Evolutionary conservation across 2,888 invertebrate species (phyloP).

Genomic region (Cordilura impudica): DNA sequence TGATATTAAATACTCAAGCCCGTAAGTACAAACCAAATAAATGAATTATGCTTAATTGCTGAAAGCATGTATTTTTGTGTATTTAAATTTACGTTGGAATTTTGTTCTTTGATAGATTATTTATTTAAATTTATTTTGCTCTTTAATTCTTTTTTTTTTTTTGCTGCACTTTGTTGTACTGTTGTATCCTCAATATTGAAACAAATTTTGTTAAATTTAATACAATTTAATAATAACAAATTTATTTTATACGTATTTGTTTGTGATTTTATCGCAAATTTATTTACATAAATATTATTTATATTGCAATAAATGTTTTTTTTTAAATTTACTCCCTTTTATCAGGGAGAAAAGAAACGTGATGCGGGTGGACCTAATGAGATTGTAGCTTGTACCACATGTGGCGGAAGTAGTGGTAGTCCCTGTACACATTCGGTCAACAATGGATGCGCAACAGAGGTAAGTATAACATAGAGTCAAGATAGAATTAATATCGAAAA

Average conservation of each 20-base stretch:
- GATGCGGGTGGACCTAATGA: constrained; percentile 89
- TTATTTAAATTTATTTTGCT: constrained; percentile 23
- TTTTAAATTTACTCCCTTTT: constrained; percentile 72
- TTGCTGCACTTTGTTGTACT: constrained; percentile 44
- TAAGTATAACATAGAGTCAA: constrained; percentile 75
- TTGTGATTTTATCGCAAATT: constrained; percentile 46
- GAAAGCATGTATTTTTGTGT: not conserved
- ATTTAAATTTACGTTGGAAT: constrained; percentile 7
- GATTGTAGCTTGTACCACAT: constrained; percentile 90
- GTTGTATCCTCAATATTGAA: constrained; percentile 4
- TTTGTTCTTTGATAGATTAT: constrained; percentile 16
- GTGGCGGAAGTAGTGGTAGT: constrained; percentile 79
- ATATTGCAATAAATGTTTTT: constrained; percentile 67
- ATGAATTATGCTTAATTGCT: constrained; percentile 1
- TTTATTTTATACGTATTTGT: constrained; percentile 23
- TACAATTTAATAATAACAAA: constrained; percentile 12
- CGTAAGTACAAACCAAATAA: constrained; percentile 46
- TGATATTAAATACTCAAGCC: constrained; percentile 36
- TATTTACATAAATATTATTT: constrained; percentile 22
- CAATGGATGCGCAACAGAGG: constrained; percentile 92
- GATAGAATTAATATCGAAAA: too few relatives aligned
- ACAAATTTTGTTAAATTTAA: constrained; percentile 19
- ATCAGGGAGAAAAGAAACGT: constrained; percentile 90
- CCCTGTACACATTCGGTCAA: constrained; percentile 92
- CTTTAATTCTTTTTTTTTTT: constrained; percentile 6